Percentiles rank a stretch among this genome's conserved stretches.
Conservation (phyloP, 2,888 invertebrate genomes). For the Agrochola circellaris region DNA sequence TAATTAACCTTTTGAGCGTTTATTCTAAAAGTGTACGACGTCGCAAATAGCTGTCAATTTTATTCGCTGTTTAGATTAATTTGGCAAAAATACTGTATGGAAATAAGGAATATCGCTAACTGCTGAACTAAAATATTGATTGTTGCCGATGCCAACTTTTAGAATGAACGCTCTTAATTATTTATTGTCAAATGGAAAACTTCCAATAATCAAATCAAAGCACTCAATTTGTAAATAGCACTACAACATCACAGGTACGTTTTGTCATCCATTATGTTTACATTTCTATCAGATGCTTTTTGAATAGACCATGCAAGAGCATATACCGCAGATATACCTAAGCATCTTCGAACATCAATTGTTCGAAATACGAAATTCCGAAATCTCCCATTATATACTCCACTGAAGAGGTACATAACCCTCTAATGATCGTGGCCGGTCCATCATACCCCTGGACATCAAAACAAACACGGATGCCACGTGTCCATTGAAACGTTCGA, state of each 20-base stretch:
- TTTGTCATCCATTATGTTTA: background rate
- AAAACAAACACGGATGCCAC: conserved; percentile 87
- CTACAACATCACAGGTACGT: background rate
- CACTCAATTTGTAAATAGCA: background rate
- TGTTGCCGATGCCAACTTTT: too few species aligned
- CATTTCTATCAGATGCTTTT: background rate
- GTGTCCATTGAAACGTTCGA: conserved; percentile 82
- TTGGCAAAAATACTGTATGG: too few species aligned
- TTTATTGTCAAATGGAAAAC: background rate
- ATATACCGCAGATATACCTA: background rate
- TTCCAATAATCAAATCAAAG: background rate
- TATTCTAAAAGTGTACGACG: too few species aligned
- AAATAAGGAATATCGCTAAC: too few species aligned
- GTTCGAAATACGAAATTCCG: conserved; percentile 10
- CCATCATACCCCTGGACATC: conserved; percentile 84
- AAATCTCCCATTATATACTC: conserved; percentile 65
- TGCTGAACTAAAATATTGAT: too few species aligned
- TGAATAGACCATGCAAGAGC: background rate
- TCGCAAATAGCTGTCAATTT: too few species aligned
- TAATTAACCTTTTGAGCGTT: too few species aligned
- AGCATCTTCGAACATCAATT: background rate
- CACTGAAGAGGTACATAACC: conserved; percentile 71
- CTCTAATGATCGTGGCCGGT: conserved; percentile 76
- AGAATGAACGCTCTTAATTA: too few species aligned
- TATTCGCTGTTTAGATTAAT: too few species aligned